Evolutionary conservation across 2,888 invertebrate genomes (phyloP).

Genomic region (Pocota personata): DNA sequence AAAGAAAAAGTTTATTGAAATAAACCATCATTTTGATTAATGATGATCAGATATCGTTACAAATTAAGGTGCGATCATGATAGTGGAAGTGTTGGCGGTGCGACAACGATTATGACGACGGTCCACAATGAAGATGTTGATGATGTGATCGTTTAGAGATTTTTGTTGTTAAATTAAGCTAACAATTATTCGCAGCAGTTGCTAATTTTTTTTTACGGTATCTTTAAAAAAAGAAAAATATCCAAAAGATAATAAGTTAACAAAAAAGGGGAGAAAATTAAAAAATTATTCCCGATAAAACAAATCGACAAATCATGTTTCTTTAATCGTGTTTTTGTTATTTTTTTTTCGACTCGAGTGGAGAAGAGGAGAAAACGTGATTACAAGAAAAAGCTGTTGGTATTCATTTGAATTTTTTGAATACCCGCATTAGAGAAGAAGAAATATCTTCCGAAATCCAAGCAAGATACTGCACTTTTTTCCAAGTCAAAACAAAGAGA

Average conservation of each 20-base stretch:
- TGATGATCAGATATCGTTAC: conserved; percentile 51
- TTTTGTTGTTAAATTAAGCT: conserved; percentile 7
- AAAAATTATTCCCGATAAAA: neutral
- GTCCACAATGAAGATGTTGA: conserved; percentile 36
- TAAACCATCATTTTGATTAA: conserved; percentile 52
- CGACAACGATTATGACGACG: conserved; percentile 6
- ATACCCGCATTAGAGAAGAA: conserved; percentile 31
- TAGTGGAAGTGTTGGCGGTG: conserved; percentile 48
- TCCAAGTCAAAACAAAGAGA: conserved; percentile 46
- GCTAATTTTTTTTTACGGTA: conserved; percentile 16
- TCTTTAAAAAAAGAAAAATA: neutral
- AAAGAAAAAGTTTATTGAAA: conserved; percentile 7
- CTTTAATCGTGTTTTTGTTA: conserved; percentile 41
- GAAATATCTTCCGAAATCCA: neutral
- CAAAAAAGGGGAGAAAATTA: neutral
- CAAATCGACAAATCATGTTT: conserved; percentile 36
- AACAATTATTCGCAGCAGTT: conserved; percentile 4
- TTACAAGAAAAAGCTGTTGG: conserved; percentile 55
- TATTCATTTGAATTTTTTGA: conserved; percentile 30
- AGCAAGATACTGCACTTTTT: conserved; percentile 56
- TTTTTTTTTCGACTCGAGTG: conserved; percentile 20
- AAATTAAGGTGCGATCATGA: conserved; percentile 45
- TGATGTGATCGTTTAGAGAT: conserved; percentile 52
- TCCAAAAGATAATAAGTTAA: conserved; percentile 5
- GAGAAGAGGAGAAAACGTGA: conserved; percentile 56